Percentiles rank a stretch among this genome's conserved stretches.
phyloP scores from a whole-genome alignment of 2,888 invertebrate genomes.

The Pinctada fucata region DNA sequence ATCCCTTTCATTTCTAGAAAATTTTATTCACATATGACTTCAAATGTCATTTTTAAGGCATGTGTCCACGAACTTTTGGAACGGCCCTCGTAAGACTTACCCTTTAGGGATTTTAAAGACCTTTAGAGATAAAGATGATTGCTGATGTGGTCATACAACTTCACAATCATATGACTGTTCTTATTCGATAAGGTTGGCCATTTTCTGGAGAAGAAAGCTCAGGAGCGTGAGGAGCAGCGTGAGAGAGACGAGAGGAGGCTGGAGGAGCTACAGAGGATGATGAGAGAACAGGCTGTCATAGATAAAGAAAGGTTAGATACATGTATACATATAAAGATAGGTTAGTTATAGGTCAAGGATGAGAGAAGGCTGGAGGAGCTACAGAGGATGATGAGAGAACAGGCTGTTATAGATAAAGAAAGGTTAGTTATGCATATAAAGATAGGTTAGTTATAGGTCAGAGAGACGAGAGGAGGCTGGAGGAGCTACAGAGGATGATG shows the following conservation, averaged over 20 bases:
- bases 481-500: slow-evolving; percentile 62
- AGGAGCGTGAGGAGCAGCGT: slow-evolving; percentile 49
- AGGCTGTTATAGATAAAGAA: slow-evolving; percentile 70
- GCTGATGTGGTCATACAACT: no score
- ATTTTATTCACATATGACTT: no score
- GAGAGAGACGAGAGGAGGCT: slow-evolving; percentile 56
- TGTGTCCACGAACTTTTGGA: no score
- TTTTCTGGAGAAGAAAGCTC: slow-evolving; percentile 56
- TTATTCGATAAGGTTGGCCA: slow-evolving; percentile 46
- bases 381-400: slow-evolving; percentile 64
- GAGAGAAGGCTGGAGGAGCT: slow-evolving; percentile 63
- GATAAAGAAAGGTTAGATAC: slow-evolving; percentile 70
- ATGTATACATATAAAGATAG: background rate
- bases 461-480: slow-evolving; percentile 54
- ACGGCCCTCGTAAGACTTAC: no score
- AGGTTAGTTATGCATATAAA: slow-evolving; percentile 51
- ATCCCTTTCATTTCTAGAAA: no score
- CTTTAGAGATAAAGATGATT: no score
- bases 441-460: slow-evolving; percentile 38
- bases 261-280: slow-evolving; percentile 61
- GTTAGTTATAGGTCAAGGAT: slow-evolving; percentile 25
- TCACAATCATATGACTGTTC: background rate
- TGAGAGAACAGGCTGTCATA: slow-evolving; percentile 71
- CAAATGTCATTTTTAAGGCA: no score
- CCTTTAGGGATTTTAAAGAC: no score